A percentile compares a stretch with the other conserved stretches of the same genome.
Conservation (phyloP, 92 coral and sea anemone genomes). For the Umimayanthus kanabou region DNA sequence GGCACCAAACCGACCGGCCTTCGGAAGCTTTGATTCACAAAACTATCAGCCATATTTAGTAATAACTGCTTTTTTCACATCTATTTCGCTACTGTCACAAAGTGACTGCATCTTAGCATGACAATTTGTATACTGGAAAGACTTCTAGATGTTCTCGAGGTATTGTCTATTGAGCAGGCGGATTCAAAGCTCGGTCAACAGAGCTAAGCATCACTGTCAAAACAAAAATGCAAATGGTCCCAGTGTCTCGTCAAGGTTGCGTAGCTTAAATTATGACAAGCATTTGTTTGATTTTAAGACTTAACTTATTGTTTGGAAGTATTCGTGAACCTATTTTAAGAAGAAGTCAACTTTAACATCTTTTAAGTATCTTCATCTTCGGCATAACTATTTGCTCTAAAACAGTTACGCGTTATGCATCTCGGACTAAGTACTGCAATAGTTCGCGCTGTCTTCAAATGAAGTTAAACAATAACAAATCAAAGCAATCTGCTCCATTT, state of each 20-base stretch:
- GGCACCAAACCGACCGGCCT: background rate
- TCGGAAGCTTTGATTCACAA: background rate
- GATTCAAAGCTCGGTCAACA: constrained; percentile 4
- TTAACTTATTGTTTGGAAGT: background rate
- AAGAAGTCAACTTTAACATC: background rate
- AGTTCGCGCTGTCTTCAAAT: background rate
- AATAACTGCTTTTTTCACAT: no score
- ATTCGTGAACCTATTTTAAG: background rate
- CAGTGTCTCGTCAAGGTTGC: background rate
- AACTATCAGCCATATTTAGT: background rate
- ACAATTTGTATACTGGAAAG: background rate
- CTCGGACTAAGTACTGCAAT: background rate
- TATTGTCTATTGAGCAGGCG: background rate
- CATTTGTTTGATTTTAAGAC: background rate
- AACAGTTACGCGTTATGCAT: background rate
- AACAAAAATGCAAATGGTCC: background rate
- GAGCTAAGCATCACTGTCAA: background rate
- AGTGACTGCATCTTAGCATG: background rate
- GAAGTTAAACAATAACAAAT: background rate
- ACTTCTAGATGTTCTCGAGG: background rate
- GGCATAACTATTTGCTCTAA: no score
- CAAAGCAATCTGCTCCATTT: no score
- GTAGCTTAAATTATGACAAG: background rate
- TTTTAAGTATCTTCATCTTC: no score
- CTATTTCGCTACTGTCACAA: background rate